Percentiles rank a stretch among this genome's conserved stretches.
These are phyloP conservation scores for Anoplolepis gracilipes DNA, from an alignment of 1,140 invertebrate species.

Conservation along the genomic window DNA sequence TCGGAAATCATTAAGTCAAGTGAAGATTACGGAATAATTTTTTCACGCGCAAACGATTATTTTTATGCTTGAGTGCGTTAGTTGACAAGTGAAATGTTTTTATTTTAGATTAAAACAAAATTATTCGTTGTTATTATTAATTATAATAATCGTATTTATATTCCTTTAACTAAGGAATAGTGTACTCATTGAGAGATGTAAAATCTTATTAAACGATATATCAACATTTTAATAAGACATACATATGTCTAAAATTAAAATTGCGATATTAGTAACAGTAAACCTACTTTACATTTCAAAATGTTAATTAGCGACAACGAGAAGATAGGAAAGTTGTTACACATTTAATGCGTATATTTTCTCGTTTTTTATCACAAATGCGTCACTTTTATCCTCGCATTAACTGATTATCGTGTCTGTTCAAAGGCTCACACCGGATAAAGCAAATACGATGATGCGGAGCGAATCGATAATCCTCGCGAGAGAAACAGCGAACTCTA, in stretches of 20 bases:
- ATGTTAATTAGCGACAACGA: not conserved
- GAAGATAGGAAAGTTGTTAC: not conserved
- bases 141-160: not conserved
- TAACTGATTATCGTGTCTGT: not conserved
- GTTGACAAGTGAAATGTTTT: not conserved
- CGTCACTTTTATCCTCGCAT: not conserved
- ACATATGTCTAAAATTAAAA: not conserved
- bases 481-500: not conserved
- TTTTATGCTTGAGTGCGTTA: not conserved
- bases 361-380: not conserved
- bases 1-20: constrained; percentile 17
- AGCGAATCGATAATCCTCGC: constrained; percentile 39
- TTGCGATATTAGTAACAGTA: not conserved
- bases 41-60: not conserved
- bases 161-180: not conserved
- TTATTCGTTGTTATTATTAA: not conserved
- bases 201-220: not conserved
- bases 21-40: not conserved
- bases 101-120: not conserved
- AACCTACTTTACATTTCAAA: not conserved
- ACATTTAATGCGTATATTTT: not conserved
- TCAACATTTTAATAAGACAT: not conserved
- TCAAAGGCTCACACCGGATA: not conserved
- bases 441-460: constrained; percentile 28
- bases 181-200: not conserved